A percentile compares a stretch with the other conserved stretches of the same genome.
Conservation (phyloP, 2,888 invertebrate genomes). For the Mellilla xanthometata region DNA sequence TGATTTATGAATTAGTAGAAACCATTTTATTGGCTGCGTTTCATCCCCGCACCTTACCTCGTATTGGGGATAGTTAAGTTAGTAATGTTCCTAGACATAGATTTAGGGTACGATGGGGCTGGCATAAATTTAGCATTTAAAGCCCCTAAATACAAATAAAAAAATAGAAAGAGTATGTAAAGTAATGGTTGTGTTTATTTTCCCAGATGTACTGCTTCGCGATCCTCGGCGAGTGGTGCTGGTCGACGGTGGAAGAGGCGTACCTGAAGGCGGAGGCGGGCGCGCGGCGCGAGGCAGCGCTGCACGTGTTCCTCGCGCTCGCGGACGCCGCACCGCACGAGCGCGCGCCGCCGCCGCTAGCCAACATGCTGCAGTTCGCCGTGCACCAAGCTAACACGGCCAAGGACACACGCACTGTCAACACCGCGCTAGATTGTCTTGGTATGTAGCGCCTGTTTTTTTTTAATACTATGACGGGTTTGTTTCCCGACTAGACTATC, state of each 20-base stretch:
- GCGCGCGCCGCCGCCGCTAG: constrained; percentile 71
- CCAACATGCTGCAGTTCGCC: constrained; percentile 50
- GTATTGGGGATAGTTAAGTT: too few species aligned
- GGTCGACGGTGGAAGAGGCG: constrained; percentile 86
- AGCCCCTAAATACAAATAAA: too few species aligned
- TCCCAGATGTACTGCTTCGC: constrained; percentile 92
- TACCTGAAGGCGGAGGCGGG: constrained; percentile 84
- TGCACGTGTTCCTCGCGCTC: constrained; percentile 79
- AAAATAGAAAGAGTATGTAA: too few species aligned
- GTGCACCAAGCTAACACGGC: constrained; percentile 43
- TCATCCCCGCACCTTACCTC: too few species aligned
- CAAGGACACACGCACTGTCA: constrained; percentile 81
- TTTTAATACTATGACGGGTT: too few species aligned
- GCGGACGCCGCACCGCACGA: constrained; percentile 73
- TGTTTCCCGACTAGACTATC: too few species aligned
- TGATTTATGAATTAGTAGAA: too few species aligned
- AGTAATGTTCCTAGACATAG: too few species aligned
- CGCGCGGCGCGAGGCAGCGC: constrained; percentile 71
- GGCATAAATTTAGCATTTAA: too few species aligned
- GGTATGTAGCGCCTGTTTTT: constrained; percentile 69
- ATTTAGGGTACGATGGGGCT: too few species aligned
- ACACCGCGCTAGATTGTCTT: constrained; percentile 89
- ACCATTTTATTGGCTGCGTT: too few species aligned
- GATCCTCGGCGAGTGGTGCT: constrained; percentile 88
- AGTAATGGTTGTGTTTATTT: neutral